Conservation (phyloP, 2,888 invertebrate species). For the Ceraclea dissimilis region DNA sequence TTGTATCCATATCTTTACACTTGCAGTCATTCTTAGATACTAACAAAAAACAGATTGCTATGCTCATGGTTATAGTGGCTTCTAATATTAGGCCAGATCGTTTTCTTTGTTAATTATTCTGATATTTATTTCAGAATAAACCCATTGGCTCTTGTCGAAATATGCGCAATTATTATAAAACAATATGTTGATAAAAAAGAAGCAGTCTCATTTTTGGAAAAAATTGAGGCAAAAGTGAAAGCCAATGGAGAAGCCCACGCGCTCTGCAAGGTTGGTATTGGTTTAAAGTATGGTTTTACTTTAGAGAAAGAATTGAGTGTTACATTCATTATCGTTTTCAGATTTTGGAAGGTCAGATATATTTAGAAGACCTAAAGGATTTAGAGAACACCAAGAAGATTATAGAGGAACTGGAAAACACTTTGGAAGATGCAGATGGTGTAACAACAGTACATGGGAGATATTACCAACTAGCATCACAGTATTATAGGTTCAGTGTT, state of each 20-base stretch:
- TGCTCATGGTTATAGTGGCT: too few relatives aligned
- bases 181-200: constrained; percentile 76
- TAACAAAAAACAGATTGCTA: too few relatives aligned
- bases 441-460: constrained; percentile 89
- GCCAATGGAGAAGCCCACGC: constrained; percentile 79
- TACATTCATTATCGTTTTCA: constrained; percentile 27
- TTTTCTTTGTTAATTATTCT: too few relatives aligned
- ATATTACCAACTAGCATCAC: constrained; percentile 88
- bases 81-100: too few relatives aligned
- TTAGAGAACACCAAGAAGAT: constrained; percentile 73
- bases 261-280: constrained; percentile 60
- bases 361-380: constrained; percentile 70
- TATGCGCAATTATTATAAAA: constrained; percentile 65
- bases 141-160: constrained; percentile 86
- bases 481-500: constrained; percentile 64
- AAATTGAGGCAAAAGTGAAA: constrained; percentile 80
- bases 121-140: constrained; percentile 65
- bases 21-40: too few relatives aligned
- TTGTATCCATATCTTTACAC: not conserved
- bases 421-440: constrained; percentile 84
- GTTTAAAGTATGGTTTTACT: not conserved
- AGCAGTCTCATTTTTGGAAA: constrained; percentile 81
- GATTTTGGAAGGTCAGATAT: constrained; percentile 77
- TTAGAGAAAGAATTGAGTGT: not conserved
- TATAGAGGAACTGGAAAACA: constrained; percentile 77